A percentile compares a stretch with the other conserved stretches of the same genome.
Conservation (phyloP, 2,797 vertebrate species). For the Rhadinocentrus ornatus region DNA sequence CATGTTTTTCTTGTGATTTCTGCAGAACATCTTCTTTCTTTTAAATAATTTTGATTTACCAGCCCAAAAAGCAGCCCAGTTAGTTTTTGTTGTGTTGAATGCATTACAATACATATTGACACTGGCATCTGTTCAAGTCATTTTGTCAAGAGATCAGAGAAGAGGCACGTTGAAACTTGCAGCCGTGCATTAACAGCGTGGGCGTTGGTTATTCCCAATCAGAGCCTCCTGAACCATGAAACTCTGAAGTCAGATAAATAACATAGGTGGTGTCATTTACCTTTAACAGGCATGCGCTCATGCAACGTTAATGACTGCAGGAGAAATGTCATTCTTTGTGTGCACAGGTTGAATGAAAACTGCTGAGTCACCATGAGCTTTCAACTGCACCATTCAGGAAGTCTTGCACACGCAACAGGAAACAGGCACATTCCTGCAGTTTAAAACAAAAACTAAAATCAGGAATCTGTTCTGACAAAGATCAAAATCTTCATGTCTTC, state of each 20-base stretch:
- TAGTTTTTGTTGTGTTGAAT: neutral
- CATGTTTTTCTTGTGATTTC: constrained; percentile 5
- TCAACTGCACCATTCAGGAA: neutral
- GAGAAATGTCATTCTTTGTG: neutral
- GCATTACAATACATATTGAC: neutral
- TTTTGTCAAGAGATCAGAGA: neutral
- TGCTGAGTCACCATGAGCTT: constrained; percentile 65
- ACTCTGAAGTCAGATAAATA: neutral
- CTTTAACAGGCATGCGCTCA: neutral
- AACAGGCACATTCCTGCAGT: neutral
- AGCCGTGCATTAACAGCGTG: neutral
- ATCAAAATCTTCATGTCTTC: neutral
- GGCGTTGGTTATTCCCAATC: neutral
- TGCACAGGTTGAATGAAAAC: constrained; percentile 33
- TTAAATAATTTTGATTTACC: neutral
- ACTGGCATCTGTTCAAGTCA: too few relatives aligned
- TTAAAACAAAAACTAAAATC: neutral
- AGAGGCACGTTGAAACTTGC: neutral
- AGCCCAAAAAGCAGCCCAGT: neutral
- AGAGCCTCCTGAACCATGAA: neutral
- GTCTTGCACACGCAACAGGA: neutral
- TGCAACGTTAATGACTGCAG: neutral
- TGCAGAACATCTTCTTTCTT: neutral
- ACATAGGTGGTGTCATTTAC: neutral
- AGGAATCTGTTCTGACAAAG: neutral